These are phyloP conservation scores for Cryptocephalus moraei DNA, from an alignment of 2,888 invertebrate species.

Conservation along the genomic window DNA sequence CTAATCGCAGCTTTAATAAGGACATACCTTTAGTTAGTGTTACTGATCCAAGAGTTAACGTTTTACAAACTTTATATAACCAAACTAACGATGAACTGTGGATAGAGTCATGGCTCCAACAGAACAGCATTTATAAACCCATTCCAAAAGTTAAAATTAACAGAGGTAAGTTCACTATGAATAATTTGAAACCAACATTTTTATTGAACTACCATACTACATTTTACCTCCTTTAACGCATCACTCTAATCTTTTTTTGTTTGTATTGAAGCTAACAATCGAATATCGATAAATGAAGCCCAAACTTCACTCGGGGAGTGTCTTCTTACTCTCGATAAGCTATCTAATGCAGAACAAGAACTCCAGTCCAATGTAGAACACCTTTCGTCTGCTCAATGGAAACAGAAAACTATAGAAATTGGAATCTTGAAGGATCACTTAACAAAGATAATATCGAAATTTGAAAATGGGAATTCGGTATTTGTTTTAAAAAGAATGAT, in stretches of 20 bases:
- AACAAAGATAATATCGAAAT: constrained; percentile 31
- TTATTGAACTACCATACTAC: too few species aligned
- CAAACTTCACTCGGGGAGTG: constrained; percentile 29
- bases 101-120: constrained; percentile 34
- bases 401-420: constrained; percentile 40
- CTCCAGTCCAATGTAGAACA: constrained; percentile 39
- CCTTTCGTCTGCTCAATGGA: constrained; percentile 48
- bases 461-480: constrained; percentile 38
- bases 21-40: constrained; percentile 11
- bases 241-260: neutral
- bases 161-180: constrained; percentile 8
- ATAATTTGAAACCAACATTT: too few species aligned
- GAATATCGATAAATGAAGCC: constrained; percentile 32
- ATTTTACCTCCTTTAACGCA: too few species aligned
- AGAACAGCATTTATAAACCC: constrained; percentile 20
- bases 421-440: constrained; percentile 42
- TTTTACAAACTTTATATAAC: constrained; percentile 18
- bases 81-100: constrained; percentile 33
- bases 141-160: constrained; percentile 25
- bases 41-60: constrained; percentile 14
- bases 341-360: constrained; percentile 35
- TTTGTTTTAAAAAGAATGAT: constrained; percentile 38
- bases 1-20: constrained; percentile 12
- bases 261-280: constrained; percentile 8
- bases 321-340: constrained; percentile 29